A percentile compares a stretch with the other conserved stretches of the same genome.
phyloP scores from a whole-genome alignment of 2,888 invertebrate species.

The Brachynemurus nebulosus region DNA sequence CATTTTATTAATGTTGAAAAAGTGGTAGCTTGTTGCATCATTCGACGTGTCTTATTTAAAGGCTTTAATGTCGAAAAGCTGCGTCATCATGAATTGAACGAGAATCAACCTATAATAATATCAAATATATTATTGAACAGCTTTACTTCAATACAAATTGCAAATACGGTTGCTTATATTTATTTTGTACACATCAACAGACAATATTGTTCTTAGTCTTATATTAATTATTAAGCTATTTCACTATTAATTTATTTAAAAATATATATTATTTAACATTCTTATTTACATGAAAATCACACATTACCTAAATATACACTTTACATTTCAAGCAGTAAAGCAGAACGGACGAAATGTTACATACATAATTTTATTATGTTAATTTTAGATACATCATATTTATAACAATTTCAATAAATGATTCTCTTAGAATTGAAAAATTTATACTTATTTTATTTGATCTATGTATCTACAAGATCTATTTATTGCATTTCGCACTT shows the following conservation, averaged over 20 bases:
- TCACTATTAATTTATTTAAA: background rate
- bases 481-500: background rate
- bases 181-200: background rate
- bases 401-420: no score
- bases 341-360: constrained; percentile 1
- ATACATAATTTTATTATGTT: no score
- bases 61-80: background rate
- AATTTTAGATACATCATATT: no score
- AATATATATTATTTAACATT: background rate
- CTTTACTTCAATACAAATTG: no score
- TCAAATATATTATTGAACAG: constrained; percentile 1
- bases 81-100: constrained; percentile 3
- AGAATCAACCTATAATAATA: constrained; percentile 6
- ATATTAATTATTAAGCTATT: no score
- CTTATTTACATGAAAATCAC: background rate
- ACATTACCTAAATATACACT: constrained; percentile 1
- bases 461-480: no score
- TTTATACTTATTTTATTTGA: no score
- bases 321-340: background rate
- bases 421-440: background rate
- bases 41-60: no score
- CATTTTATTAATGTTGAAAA: constrained; percentile 1
- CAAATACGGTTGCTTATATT: background rate
- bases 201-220: no score
- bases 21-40: constrained; percentile 2